Conservation (phyloP, 2,888 invertebrate species). For the Drosophila seclusa region DNA sequence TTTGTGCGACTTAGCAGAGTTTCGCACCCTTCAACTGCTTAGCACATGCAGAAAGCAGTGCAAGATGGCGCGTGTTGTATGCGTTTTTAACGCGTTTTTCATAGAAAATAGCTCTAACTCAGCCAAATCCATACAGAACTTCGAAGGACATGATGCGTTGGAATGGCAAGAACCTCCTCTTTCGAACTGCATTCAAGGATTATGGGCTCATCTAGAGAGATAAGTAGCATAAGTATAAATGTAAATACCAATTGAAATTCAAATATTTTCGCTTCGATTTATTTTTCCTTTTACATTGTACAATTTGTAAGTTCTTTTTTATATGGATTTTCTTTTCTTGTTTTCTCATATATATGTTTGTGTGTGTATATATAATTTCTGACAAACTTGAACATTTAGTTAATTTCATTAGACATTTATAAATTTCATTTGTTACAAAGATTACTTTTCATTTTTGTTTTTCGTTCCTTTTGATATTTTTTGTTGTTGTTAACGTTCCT, state of each 20-base stretch:
- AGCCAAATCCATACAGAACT: too few relatives aligned
- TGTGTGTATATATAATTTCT: constrained; percentile 76
- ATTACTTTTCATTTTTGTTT: constrained; percentile 35
- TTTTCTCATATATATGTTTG: constrained; percentile 40
- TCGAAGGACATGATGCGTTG: too few relatives aligned
- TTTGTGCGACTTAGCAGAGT: background rate
- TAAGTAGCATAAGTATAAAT: background rate
- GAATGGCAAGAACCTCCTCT: too few relatives aligned
- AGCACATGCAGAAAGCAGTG: background rate
- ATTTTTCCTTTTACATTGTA: constrained; percentile 31
- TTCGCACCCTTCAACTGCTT: background rate
- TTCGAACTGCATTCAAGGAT: background rate
- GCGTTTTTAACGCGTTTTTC: background rate
- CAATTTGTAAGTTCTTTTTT: constrained; percentile 46
- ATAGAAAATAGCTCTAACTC: too few relatives aligned
- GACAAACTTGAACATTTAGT: constrained; percentile 81
- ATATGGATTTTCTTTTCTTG: constrained; percentile 38
- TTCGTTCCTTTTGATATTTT: constrained; percentile 58
- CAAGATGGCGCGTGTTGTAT: background rate
- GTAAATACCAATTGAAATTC: background rate
- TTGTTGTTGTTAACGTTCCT: constrained; percentile 64
- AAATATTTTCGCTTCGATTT: constrained; percentile 3
- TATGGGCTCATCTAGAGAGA: background rate
- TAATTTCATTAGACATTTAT: constrained; percentile 69
- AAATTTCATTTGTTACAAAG: constrained; percentile 68